Base-by-base conservation (phyloP, 2,888 invertebrate genomes). In the Autographa pulchrina region DNA sequence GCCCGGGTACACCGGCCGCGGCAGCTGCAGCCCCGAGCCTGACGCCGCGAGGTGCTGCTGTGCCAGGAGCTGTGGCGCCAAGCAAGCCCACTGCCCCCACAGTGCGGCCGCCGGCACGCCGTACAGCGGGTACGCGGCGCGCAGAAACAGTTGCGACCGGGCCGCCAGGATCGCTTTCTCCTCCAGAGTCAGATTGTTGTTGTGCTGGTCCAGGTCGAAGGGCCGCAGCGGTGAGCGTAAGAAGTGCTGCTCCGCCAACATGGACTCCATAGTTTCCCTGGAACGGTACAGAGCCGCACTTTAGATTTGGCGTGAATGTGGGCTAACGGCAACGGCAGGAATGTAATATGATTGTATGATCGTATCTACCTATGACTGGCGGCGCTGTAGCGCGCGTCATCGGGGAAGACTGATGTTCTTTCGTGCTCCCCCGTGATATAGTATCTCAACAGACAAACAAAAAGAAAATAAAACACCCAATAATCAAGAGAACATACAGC, bases 221-320 rank as follows among this genome's bases (percentile, higher is more conserved):
- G 98, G 97, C 65, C 98, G 97, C 83, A 98, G 94, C 3, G 97
- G 97, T 65, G 98, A 97, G 62, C 98, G 97, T 78, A 98, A 96
- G 85, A 98, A 97, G 85, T 98, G 98, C 93, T 98, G 98, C 89
- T 98, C 98, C 59, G 97, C 98, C 86, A 98, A 92, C 97, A 98
- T 98, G 67, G 97, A 97, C 92, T 98, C 98, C 98, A 98, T 98
- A 71, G 98, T 98, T 95, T 98, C 98, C 94, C 98, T 98, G 97
- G 83, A 94, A 96, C 78, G 86, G 83, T 70, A 86, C 74, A 84
- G 77, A 81, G 69, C 16, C 67, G 72, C 31, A 76, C 70, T 84
- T 83, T 77, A 85, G 65, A 66, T 48, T 43, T 48, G 8, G 54
- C 11, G 41, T 74, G 73, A 64, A 62, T 56, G 32, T 67, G 59